These are phyloP conservation scores for Dreissena polymorpha DNA, from an alignment of 1,140 invertebrate genomes.

Conservation along the genomic window DNA sequence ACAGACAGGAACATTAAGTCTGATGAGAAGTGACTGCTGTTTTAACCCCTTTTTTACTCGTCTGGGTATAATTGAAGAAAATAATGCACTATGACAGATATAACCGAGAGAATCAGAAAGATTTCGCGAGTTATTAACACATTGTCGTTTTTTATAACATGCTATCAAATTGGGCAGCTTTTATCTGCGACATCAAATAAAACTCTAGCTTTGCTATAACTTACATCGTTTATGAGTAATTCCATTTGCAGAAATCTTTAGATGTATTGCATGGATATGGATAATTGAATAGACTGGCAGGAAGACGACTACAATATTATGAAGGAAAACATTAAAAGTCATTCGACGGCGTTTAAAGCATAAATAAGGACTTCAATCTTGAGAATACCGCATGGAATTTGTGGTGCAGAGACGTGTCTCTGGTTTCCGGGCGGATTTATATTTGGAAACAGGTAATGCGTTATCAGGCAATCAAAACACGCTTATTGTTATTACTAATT, in stretches of 20 bases:
- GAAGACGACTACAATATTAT: no score
- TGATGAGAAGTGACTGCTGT: slow-evolving; percentile 50
- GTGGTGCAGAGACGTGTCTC: no score
- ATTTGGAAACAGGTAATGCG: no score
- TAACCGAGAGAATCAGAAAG: slow-evolving; percentile 37
- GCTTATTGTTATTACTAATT: no score
- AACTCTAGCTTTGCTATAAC: slow-evolving; percentile 51
- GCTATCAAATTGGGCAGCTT: slow-evolving; percentile 48
- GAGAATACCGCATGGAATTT: no score
- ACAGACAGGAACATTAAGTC: slow-evolving; percentile 53
- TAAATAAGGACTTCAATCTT: no score
- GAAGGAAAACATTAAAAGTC: no score
- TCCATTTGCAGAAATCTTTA: slow-evolving; percentile 26
- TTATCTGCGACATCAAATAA: slow-evolving; percentile 52
- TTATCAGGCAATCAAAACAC: no score
- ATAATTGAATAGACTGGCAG: no score
- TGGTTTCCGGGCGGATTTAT: no score
- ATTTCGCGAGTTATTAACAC: slow-evolving; percentile 47
- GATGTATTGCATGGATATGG: slow-evolving; percentile 13
- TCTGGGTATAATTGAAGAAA: slow-evolving; percentile 33
- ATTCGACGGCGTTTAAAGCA: no score
- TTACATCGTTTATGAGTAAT: slow-evolving; percentile 51
- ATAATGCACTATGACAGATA: slow-evolving; percentile 48
- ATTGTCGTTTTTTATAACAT: slow-evolving; percentile 47
- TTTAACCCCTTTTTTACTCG: slow-evolving; percentile 51